Evolutionary conservation across 1,140 invertebrate species (phyloP), one percentile per base, ranked within the genome.

Genomic region (Luehdorfia chinensis): DNA sequence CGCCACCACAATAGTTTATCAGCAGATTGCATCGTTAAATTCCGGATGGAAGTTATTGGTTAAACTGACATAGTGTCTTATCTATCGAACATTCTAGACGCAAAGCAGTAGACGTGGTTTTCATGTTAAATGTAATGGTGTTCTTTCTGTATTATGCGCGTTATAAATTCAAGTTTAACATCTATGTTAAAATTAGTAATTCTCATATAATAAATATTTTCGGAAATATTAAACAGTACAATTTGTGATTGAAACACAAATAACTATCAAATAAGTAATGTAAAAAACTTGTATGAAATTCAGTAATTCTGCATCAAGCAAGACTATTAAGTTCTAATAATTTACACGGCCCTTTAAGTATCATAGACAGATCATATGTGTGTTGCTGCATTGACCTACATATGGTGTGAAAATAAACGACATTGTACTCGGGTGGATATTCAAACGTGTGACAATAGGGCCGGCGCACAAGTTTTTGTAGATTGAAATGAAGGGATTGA

Each of bases 311-410:
- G 19, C 15, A 53, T 41, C 63, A 55, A 69, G 57, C 56, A 58
- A 68, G 61, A 64, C 52, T 14, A 58, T 63, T 53, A 46, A 46
- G 32, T 53, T 68, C 69, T 77, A 70, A 67, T 68, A 66, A 64
- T 74, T 74, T 56, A 62, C 56, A 59, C 57, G 63, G 59, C 70
- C 63, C 62, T 70, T 70, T 50, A 50, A 71, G 65, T 69, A 51
- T 54, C 64, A 49, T 50, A 39, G 50, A 65, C 48, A 58, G 32
- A 58, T n/a, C n/a, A n/a, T n/a, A 39, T 58, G 49, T 50, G 63
- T 62, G 51, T 58, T 60, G 57, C 75, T 58, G 62, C 75, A 83
- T 75, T 83, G 78, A 83, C 78, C 78, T 55, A 83, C 72, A 77
- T 83, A 59, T 71, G 44, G 52, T 36, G 66, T 72, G 58, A 75